These are phyloP conservation scores for Cheiracanthium punctorium DNA, from an alignment of 2,888 invertebrate species.

Conservation along the genomic window DNA sequence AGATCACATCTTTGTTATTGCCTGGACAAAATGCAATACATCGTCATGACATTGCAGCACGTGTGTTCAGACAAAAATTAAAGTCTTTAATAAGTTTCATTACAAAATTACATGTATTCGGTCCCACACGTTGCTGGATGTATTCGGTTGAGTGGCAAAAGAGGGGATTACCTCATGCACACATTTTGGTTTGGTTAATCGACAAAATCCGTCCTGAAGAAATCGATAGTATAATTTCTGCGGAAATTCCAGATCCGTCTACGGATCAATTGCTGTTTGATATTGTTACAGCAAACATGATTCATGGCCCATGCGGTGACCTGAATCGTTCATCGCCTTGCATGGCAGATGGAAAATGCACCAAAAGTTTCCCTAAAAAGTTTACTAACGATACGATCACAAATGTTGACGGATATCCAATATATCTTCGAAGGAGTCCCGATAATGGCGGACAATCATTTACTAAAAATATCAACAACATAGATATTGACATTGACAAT, in stretches of 20 bases:
- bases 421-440: conserved; percentile 13
- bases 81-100: too few relatives aligned
- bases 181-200: conserved; percentile 64
- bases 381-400: not conserved
- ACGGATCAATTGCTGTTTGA: not conserved
- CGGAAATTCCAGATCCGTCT: conserved; percentile 40
- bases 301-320: conserved; percentile 23
- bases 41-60: conserved; percentile 73
- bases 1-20: conserved; percentile 72
- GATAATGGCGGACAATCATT: conserved; percentile 25
- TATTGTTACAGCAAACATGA: conserved; percentile 32
- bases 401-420: not conserved
- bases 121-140: conserved; percentile 71
- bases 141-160: conserved; percentile 74
- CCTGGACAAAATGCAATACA: conserved; percentile 70
- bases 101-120: conserved; percentile 71
- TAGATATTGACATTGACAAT: not conserved
- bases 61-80: conserved; percentile 73
- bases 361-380: not conserved
- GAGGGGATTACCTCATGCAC: conserved; percentile 74
- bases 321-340: not conserved
- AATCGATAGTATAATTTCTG: conserved; percentile 42
- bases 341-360: conserved; percentile 15
- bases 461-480: conserved; percentile 8
- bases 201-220: conserved; percentile 24